Base-by-base conservation (phyloP, 2,888 invertebrate species). In the Drosophila aldrichi region DNA sequence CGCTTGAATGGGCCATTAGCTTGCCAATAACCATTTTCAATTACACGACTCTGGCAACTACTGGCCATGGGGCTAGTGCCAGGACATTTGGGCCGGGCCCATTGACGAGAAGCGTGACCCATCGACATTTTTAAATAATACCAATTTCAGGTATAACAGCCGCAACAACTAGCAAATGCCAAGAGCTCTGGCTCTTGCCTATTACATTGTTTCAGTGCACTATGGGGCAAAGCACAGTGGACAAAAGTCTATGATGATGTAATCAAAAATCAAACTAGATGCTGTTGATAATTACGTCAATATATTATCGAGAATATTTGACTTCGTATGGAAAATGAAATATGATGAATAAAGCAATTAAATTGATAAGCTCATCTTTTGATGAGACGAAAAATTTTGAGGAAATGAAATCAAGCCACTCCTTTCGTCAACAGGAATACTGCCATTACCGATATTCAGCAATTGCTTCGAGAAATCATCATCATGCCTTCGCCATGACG, bases 1-100 rank as follows among this genome's bases (percentile, higher is more conserved):
- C 25, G 60, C n/a, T 20, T 10, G 56, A 73, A 72, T 61, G 56
- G 64, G 57, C 88, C 79, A 86, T 86, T 86, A 86, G 68, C 73
- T 78, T 83, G 89, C 81, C 89, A 87, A 86, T 89, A 87, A 89
- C 85, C 77, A 80, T 89, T 85, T 85, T 84, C 84, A 84, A 84
- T 84, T 88, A 88, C 81, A 80, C 58, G 63, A 61, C 44, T 25
- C 0, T 1, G 18, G 6, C 7, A 12, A 18, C 57, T 55, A 49
- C 55, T n/a, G 29, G 14, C 29, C 36, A 14, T 5, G 46, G 55
- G 46, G 55, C 59, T 4, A 41, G 18, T 55, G 32, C 25, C 62
- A 16, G 44, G 22, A 57, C 56, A 59, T 63, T 32, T 55, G 12
- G 32, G 41, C 25, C 29, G 36, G 43, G 71, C 71, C 67, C 80